phyloP scores from a whole-genome alignment of 2,113 vertebrate species.

The Halichoeres trimaculatus region DNA sequence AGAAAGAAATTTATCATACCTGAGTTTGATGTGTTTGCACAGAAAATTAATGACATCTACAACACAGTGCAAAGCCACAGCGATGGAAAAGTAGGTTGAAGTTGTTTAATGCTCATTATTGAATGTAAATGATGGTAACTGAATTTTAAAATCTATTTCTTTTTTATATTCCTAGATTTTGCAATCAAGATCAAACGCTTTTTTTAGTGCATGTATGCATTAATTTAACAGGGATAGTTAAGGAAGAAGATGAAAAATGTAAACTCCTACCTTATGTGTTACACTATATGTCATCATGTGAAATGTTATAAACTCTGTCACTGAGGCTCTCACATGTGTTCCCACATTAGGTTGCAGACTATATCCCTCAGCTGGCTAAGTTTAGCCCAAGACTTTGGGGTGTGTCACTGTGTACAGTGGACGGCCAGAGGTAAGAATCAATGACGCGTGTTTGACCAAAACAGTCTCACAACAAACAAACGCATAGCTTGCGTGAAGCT shows the following conservation, averaged over 20 bases:
- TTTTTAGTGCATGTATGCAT: not conserved
- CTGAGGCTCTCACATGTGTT: not conserved
- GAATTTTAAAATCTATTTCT: not conserved
- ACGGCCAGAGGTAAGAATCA: conserved; percentile 72
- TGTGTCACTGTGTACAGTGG: conserved; percentile 74
- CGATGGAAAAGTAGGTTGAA: conserved; percentile 79
- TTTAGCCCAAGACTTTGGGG: conserved; percentile 89
- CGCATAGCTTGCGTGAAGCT: not conserved
- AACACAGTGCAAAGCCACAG: conserved; percentile 75
- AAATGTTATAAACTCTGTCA: not conserved
- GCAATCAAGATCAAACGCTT: not conserved
- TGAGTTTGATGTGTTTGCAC: conserved; percentile 87
- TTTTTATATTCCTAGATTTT: not conserved
- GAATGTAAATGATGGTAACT: no score
- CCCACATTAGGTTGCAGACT: conserved; percentile 86
- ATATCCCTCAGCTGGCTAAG: conserved; percentile 92
- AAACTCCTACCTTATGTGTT: not conserved
- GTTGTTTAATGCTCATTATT: no score
- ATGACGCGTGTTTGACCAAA: conserved; percentile 20
- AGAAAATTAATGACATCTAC: conserved; percentile 87
- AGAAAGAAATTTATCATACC: conserved; percentile 91
- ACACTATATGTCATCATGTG: not conserved
- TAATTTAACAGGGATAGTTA: not conserved
- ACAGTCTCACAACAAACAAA: not conserved
- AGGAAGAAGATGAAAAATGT: no score